A percentile compares a stretch with the other conserved stretches of the same genome.
Evolutionary conservation across 2,797 vertebrate species (phyloP).

Genomic region (Tapirus indicus): DNA sequence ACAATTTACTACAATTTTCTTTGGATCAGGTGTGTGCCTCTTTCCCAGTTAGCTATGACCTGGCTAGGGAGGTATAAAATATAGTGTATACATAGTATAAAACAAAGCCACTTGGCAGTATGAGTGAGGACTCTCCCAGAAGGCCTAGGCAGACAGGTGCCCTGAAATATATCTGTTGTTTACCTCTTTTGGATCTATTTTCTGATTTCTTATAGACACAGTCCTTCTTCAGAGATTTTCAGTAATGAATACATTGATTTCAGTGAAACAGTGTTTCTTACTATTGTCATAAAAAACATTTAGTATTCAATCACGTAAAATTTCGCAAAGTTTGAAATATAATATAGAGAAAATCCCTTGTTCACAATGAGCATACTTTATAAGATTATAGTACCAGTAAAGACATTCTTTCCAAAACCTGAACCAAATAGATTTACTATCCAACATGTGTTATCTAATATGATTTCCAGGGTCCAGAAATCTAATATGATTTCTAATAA

Average conservation of each 20-base stretch:
- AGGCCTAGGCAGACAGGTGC: background rate
- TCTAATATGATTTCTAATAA: slow-evolving; percentile 45
- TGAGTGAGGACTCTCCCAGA: background rate
- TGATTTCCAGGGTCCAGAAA: slow-evolving; percentile 42
- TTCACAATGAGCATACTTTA: background rate
- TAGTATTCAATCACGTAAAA: background rate
- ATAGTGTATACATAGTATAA: background rate
- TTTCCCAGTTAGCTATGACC: background rate
- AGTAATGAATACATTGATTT: slow-evolving; percentile 37
- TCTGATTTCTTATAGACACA: background rate
- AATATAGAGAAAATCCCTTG: slow-evolving; percentile 42
- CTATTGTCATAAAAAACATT: slow-evolving; percentile 31
- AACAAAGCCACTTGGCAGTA: background rate
- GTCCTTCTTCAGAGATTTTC: slow-evolving; percentile 9
- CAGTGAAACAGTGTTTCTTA: slow-evolving; percentile 34
- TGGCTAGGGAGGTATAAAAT: background rate
- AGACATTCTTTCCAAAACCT: slow-evolving; percentile 35
- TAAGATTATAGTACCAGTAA: slow-evolving; percentile 17
- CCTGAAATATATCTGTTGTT: background rate
- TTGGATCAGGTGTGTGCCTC: background rate
- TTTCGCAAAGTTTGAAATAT: slow-evolving; percentile 5
- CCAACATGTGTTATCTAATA: background rate
- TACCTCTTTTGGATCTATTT: background rate
- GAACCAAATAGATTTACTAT: slow-evolving; percentile 45
- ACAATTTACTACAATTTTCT: background rate